Conservation (phyloP, 2,113 vertebrate genomes). For the Apodemus speciosus region DNA sequence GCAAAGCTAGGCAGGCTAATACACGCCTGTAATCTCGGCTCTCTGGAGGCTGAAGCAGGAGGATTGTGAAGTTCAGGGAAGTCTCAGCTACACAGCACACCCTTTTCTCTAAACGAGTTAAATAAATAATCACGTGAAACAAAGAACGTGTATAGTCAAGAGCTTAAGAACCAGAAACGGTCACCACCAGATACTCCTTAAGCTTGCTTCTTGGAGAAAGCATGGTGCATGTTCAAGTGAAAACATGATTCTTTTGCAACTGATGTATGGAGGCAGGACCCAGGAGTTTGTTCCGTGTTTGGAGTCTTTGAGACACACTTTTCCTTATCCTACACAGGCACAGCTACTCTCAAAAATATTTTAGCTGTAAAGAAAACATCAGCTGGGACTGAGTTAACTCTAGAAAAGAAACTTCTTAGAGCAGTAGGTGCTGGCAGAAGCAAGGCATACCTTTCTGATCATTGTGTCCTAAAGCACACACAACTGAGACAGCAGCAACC, state of each 20-base stretch:
- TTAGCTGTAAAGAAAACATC: not conserved
- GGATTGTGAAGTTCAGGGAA: not conserved
- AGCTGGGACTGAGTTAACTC: not conserved
- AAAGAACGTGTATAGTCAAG: constrained; percentile 24
- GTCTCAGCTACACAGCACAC: not conserved
- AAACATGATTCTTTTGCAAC: constrained; percentile 20
- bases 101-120: not conserved
- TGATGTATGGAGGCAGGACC: not conserved
- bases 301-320: constrained; percentile 11
- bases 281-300: not conserved
- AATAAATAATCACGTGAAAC: not conserved
- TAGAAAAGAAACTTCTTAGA: constrained; percentile 23
- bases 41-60: not conserved
- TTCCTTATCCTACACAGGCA: not conserved
- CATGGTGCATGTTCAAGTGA: not conserved
- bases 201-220: not conserved
- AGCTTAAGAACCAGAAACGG: not conserved
- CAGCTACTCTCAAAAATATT: not conserved
- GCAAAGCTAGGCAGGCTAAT: not conserved
- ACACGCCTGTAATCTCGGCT: not conserved
- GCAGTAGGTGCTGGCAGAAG: not conserved
- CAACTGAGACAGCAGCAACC: not conserved
- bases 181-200: not conserved
- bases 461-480: not conserved
- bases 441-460: not conserved